These are phyloP conservation scores for Nycticebus coucang DNA, from an alignment of 2,113 vertebrate species.

Conservation along the genomic window DNA sequence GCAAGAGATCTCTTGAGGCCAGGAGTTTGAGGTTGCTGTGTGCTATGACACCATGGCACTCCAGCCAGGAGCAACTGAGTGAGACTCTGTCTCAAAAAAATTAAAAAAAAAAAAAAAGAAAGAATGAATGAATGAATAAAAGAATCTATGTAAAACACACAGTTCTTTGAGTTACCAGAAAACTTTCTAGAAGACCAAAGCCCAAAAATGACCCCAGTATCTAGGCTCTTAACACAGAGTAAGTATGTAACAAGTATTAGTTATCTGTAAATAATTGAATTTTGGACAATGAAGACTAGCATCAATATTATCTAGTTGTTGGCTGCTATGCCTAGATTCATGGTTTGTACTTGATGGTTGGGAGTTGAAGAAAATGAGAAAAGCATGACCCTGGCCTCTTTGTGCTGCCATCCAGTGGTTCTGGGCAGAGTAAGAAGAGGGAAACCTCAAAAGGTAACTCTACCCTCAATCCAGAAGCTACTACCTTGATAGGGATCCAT, in stretches of 20 bases:
- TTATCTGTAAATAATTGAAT: not conserved
- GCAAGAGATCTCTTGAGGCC: no score
- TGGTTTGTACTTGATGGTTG: not conserved
- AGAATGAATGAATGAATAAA: not conserved
- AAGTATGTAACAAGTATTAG: not conserved
- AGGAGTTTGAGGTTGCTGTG: no score
- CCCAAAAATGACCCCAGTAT: not conserved
- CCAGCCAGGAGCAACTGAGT: no score
- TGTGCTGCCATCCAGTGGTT: not conserved
- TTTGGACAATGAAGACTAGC: not conserved
- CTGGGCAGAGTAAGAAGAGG: not conserved
- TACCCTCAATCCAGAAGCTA: not conserved
- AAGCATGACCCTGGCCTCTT: not conserved
- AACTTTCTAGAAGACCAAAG: not conserved
- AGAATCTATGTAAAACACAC: not conserved
- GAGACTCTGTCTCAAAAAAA: no score
- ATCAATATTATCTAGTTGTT: not conserved
- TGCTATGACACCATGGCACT: no score
- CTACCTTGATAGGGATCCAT: constrained; percentile 68
- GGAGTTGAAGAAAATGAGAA: not conserved
- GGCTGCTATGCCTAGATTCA: not conserved
- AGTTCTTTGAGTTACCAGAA: not conserved
- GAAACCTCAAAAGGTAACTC: not conserved
- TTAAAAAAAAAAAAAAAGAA: not conserved
- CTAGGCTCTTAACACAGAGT: not conserved